Evolutionary conservation across 2,888 invertebrate species (phyloP), one percentile per base, ranked within the genome.

Genomic region (Cephus pulcher): DNA sequence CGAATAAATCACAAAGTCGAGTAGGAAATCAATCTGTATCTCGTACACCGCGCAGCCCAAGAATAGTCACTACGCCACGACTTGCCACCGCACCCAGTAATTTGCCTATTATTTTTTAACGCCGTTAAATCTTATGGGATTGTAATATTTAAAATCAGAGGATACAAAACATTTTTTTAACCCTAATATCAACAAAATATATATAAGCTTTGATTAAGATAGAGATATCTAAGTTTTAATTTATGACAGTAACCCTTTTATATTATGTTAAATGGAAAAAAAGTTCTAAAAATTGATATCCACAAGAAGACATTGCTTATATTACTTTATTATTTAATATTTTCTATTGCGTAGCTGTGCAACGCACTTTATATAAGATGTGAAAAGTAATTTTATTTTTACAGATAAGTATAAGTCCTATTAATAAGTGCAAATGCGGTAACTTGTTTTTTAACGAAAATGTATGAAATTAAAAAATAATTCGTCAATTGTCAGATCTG

Each of bases 1-100:
- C 88, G 15, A 80, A 78, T 70, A 73, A 70, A 40, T 81, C 84
- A 12, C 81, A 81, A 1, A 79, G 78, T 78, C 33, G 80, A 74
- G 75, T 37, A 79, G 30, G 78, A 76, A 40, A 6, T 56, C 56
- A 56, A 56, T 23, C 56, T 56, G 56, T 23, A 56, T 33, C 80
- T 79, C 23, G 78, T 77, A 69, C 75, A 30, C 79, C 82, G n/a
- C 79, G 80, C 34, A 85, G 82, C 75, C 84, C 83, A n/a, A 83
- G 76, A 77, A 23, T 81, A 12, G 75, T 80, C 11, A 76, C 73
- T 30, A 84, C 82, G n/a, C 81, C 85, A 9, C 82, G 83, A 37
- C 81, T 87, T 11, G 83, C 80, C 0, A 76, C 86, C 11, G 80
- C 81, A n/a, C 82, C 82, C n/a, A 79, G 77, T 40, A 79, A 78